Conservation (phyloP, 2,888 invertebrate genomes). For the Leptarthrus brevirostris region DNA sequence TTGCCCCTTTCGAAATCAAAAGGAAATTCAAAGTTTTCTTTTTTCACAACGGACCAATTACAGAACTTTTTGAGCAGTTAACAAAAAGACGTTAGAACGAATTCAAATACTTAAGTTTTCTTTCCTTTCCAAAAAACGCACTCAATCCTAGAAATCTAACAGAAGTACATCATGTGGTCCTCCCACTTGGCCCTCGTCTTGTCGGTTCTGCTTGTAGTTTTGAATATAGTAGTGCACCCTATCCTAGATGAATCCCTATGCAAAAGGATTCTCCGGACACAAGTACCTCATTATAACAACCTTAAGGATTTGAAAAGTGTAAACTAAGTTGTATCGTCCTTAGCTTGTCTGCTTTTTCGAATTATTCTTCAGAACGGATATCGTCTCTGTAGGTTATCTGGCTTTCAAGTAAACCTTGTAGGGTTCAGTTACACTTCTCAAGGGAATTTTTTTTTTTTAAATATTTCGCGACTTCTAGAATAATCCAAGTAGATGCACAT, state of each 20-base stretch:
- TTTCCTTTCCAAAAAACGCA: background rate
- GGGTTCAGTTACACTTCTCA: conserved; percentile 3
- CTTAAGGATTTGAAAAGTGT: conserved; percentile 46
- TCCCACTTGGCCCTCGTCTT: conserved; percentile 11
- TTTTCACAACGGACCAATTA: conserved; percentile 40
- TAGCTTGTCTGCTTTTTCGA: conserved; percentile 12
- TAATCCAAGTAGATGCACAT: background rate
- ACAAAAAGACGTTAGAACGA: conserved; percentile 15
- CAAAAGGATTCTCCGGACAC: conserved; percentile 39
- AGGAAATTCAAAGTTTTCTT: conserved; percentile 3
- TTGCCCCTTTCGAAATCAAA: background rate
- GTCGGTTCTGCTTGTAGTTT: conserved; percentile 26
- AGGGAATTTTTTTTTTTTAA: background rate
- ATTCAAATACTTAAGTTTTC: conserved; percentile 8
- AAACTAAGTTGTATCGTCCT: conserved; percentile 42
- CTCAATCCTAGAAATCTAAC: background rate
- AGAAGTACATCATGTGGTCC: conserved; percentile 11
- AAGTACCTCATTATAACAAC: conserved; percentile 44
- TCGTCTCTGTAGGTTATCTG: conserved; percentile 31
- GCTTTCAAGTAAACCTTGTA: conserved; percentile 2
- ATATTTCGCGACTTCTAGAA: background rate
- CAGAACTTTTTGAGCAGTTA: conserved; percentile 40
- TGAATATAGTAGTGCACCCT: background rate
- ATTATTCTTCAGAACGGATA: background rate
- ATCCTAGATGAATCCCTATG: conserved; percentile 16